Percentiles rank a stretch among this genome's conserved stretches.
Conservation (phyloP, 2,113 vertebrate species). For the Crotalus viridis region DNA sequence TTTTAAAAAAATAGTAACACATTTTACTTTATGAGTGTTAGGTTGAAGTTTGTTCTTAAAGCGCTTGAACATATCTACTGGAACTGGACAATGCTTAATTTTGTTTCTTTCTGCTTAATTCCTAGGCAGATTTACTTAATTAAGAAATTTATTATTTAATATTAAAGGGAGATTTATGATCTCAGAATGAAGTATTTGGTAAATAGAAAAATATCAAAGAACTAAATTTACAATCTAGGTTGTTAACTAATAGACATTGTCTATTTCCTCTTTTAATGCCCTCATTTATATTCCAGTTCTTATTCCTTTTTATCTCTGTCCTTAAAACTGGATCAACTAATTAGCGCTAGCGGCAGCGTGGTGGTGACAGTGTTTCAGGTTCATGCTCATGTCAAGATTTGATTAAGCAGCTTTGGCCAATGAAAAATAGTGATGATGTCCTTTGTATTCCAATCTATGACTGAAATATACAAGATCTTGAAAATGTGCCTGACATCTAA, state of each 20-base stretch:
- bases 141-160: slow-evolving; percentile 40
- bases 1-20: not conserved
- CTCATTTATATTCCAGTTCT: slow-evolving; percentile 8
- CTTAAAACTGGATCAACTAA: not conserved
- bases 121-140: slow-evolving; percentile 36
- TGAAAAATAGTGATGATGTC: not conserved
- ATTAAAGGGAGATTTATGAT: slow-evolving; percentile 52
- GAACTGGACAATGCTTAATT: slow-evolving; percentile 12
- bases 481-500: not conserved
- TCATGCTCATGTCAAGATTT: not conserved
- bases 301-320: not conserved
- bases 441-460: slow-evolving; percentile 7
- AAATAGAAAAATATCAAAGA: slow-evolving; percentile 36
- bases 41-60: not conserved
- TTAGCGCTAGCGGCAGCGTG: slow-evolving; percentile 8
- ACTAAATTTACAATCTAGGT: slow-evolving; percentile 24
- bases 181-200: slow-evolving; percentile 53
- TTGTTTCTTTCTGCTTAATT: slow-evolving; percentile 9
- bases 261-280: not conserved
- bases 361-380: slow-evolving; percentile 31
- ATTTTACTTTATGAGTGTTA: not conserved
- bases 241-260: slow-evolving; percentile 29
- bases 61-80: not conserved
- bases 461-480: not conserved
- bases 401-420: slow-evolving; percentile 20